A percentile compares a stretch with the other conserved stretches of the same genome.
phyloP scores from a whole-genome alignment of 2,113 vertebrate genomes.

The Psephotus haematonotus region DNA sequence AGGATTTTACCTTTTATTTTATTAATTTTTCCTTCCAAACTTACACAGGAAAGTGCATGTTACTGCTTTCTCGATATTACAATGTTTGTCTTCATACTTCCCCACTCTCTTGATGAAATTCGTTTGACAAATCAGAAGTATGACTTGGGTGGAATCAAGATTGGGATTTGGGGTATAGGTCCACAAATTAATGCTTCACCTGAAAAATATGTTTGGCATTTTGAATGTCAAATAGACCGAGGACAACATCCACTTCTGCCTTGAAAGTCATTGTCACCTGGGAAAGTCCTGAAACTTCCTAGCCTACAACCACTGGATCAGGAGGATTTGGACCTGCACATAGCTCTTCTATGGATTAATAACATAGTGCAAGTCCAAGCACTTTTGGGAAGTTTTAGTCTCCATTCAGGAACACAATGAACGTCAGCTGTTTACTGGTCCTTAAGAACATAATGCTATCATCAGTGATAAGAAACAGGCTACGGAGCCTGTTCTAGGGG shows the following conservation, averaged over 20 bases:
- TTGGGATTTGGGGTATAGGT: not conserved
- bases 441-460: not conserved
- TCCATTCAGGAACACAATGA: not conserved
- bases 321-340: not conserved
- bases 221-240: not conserved
- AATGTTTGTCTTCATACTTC: not conserved
- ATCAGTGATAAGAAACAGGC: not conserved
- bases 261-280: not conserved
- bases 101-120: not conserved
- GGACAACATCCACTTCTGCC: not conserved
- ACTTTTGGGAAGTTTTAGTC: not conserved
- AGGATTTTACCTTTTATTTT: not conserved
- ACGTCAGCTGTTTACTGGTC: not conserved
- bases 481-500: not conserved
- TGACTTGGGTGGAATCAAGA: not conserved
- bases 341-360: not conserved
- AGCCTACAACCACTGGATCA: not conserved
- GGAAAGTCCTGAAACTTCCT: not conserved
- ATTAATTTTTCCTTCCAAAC: not conserved
- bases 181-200: not conserved
- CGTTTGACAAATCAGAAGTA: not conserved
- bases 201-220: slow-evolving; percentile 14
- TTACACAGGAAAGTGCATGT: not conserved
- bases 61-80: not conserved
- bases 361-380: not conserved